Evolutionary conservation across 1,140 invertebrate species (phyloP).

Genomic region (Cheumatopsyche charites): DNA sequence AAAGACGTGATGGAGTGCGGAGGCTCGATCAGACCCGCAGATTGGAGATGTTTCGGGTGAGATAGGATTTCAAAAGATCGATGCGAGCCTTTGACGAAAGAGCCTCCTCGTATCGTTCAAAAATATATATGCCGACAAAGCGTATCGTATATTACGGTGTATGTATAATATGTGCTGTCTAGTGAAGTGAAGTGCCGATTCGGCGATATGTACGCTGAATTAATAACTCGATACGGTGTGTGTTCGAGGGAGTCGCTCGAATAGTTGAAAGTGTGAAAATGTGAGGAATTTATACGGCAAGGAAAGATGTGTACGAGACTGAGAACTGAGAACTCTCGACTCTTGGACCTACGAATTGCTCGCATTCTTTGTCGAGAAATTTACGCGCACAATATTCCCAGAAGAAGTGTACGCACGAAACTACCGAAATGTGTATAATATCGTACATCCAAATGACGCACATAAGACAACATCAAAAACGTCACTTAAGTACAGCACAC

Average conservation of each 20-base stretch:
- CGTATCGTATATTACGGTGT: no score
- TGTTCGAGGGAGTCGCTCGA: conserved; percentile 9
- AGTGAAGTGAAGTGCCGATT: no score
- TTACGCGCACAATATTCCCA: conserved; percentile 5
- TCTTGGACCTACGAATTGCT: conserved; percentile 22
- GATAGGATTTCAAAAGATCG: conserved; percentile 37
- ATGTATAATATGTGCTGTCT: no score
- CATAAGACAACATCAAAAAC: no score
- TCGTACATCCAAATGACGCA: no score
- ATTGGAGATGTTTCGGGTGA: conserved; percentile 28
- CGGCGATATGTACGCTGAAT: neutral
- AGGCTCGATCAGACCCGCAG: conserved; percentile 29
- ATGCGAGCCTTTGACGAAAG: conserved; percentile 25
- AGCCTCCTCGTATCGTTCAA: neutral
- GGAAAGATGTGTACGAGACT: conserved; percentile 5
- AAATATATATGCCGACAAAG: conserved; percentile 18
- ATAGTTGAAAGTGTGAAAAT: conserved; percentile 25
- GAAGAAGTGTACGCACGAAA: no score
- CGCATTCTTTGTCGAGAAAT: conserved; percentile 1
- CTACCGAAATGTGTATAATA: no score
- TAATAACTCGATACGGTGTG: neutral
- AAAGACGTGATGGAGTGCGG: conserved; percentile 38
- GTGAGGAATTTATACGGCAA: conserved; percentile 1
- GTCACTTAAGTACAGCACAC: no score
- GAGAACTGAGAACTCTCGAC: conserved; percentile 1